A percentile compares a stretch with the other conserved stretches of the same genome.
Evolutionary conservation across 2,113 vertebrate genomes (phyloP).

Genomic region (Stegastes partitus): DNA sequence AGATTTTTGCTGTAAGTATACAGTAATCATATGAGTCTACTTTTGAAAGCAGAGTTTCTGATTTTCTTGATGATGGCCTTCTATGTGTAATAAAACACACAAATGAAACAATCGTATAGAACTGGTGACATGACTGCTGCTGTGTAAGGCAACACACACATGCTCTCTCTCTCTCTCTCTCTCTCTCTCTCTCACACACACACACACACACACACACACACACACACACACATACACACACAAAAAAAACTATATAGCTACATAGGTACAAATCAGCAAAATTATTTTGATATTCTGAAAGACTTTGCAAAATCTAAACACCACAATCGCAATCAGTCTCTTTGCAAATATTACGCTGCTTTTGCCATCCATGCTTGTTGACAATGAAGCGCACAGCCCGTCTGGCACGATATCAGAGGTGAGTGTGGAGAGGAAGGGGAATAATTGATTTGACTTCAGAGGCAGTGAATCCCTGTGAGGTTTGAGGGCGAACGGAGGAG

Average conservation of each 20-base stretch:
- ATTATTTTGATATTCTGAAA: background rate
- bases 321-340: constrained; percentile 3
- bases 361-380: constrained; percentile 44
- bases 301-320: background rate
- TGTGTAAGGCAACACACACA: background rate
- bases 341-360: constrained; percentile 29
- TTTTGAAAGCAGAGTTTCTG: too few species aligned
- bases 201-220: constrained; percentile 1
- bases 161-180: background rate
- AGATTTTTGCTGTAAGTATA: background rate
- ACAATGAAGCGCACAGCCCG: constrained; percentile 57
- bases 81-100: background rate
- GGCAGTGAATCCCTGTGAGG: constrained; percentile 62
- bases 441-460: constrained; percentile 80
- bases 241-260: too few species aligned
- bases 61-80: background rate
- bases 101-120: too few species aligned
- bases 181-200: background rate
- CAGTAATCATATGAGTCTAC: too few species aligned
- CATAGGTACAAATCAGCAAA: too few species aligned
- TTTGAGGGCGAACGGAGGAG: constrained; percentile 71
- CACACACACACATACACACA: constrained; percentile 12
- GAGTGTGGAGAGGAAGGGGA: constrained; percentile 26
- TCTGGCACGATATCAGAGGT: constrained; percentile 62
- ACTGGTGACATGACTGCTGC: background rate